Base-by-base conservation (phyloP, 2,888 invertebrate species). In the Drosophila kambysellisi region DNA sequence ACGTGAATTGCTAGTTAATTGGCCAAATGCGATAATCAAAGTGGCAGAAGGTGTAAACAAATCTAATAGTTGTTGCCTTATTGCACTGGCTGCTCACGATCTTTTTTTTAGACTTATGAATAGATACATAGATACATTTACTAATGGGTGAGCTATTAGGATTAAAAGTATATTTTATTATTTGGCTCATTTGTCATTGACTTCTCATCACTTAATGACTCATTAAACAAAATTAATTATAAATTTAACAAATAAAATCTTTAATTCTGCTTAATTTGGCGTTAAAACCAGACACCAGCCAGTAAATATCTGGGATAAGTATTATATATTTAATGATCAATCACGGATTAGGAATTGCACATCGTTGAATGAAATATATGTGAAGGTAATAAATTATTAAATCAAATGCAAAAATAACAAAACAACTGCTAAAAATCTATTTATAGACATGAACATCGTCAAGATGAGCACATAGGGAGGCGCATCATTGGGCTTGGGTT, bases 1-100 rank as follows among this genome's bases (percentile, higher is more conserved):
- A 83, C 85, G 87, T 85, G 83, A 83, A 82, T 82, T 73, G 72
- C 70, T 67, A 82, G 72, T 80, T 88, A 83, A 88, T 83, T 86
- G 74, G 70, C 58, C 52, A 74, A 59, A 35, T 59, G 62, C 58
- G 58, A 63, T 57, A 29, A 54, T 48, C 61, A 79, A 67, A 59
- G 51, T 78, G 72, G 66, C 63, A 79, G 76, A 60, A 75, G 62
- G 46, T 74, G 72, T 61, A 63, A 67, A 74, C 54, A 70, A 57
- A 68, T 59, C 54, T 74, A 69, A 66, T 61, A 48, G 60, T 52
- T 51, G 54, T 57, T 39, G 56, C 32, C 59, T 69, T 65, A 56
- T 32, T 64, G 61, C 69, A 63, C 39, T 29, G 71, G 67, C 39
- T 33, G 65, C 43, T 35, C 48, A 5, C 69, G 17, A 52, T 75